A percentile compares a stretch with the other conserved stretches of the same genome.
These are phyloP conservation scores for Megaptera novaeangliae DNA, from an alignment of 2,113 vertebrate genomes.

Conservation along the genomic window DNA sequence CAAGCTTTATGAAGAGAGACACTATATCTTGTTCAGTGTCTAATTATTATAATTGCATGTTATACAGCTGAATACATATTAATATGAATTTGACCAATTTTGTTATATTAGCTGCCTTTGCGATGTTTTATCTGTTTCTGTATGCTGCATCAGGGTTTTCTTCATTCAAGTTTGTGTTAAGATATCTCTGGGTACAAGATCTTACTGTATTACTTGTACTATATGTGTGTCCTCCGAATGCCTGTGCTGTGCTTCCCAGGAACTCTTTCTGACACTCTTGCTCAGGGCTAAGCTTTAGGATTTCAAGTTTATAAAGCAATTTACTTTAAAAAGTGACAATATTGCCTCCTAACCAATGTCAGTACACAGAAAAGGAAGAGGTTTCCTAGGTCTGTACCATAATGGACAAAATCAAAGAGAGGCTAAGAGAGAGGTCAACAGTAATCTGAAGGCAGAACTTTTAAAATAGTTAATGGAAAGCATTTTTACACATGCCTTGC, in stretches of 20 bases:
- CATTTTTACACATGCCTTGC: background rate
- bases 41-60: background rate
- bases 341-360: background rate
- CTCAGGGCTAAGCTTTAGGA: background rate
- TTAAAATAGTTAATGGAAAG: constrained; percentile 10
- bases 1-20: background rate
- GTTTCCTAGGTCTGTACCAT: background rate
- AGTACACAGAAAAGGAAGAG: background rate
- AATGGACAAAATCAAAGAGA: background rate
- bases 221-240: background rate
- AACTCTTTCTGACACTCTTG: background rate
- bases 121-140: background rate
- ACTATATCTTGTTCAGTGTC: background rate
- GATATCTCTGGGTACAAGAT: background rate
- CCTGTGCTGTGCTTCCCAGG: background rate
- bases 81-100: background rate
- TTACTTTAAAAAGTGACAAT: background rate
- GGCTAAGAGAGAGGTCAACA: background rate
- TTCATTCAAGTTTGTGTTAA: background rate
- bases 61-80: background rate
- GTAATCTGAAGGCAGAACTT: background rate
- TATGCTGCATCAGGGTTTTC: background rate
- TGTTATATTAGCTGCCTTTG: background rate
- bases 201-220: background rate
- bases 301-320: background rate